These are phyloP conservation scores for Calypte anna DNA, from an alignment of 2,113 vertebrate species.

Conservation along the genomic window DNA sequence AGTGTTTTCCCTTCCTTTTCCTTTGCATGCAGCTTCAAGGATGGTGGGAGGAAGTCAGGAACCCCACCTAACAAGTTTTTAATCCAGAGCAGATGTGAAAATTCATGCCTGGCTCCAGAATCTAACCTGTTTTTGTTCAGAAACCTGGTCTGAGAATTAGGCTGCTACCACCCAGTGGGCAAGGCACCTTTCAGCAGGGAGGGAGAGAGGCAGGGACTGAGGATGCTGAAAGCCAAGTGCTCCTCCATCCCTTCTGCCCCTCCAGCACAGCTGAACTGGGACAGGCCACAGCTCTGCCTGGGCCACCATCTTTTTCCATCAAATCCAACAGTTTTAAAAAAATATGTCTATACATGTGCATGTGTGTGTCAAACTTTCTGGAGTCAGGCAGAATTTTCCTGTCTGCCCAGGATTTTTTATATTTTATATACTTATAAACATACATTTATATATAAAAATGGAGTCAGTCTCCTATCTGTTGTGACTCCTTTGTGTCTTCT, in stretches of 20 bases:
- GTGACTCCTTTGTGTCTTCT: neutral
- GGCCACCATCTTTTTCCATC: neutral
- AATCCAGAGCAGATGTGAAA: neutral
- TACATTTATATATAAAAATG: neutral
- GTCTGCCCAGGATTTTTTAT: neutral
- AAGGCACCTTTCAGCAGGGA: neutral
- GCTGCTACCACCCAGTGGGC: neutral
- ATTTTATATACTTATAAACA: neutral
- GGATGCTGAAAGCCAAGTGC: neutral
- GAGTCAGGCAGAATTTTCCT: neutral
- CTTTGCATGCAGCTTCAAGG: neutral
- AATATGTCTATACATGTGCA: neutral
- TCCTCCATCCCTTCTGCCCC: neutral
- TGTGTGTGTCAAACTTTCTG: neutral
- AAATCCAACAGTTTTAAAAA: neutral
- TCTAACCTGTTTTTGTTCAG: neutral
- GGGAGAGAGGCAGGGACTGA: neutral
- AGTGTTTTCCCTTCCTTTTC: neutral
- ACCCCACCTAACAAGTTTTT: neutral
- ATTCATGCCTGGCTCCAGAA: neutral
- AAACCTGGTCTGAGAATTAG: neutral
- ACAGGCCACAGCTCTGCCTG: neutral
- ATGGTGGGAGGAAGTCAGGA: neutral
- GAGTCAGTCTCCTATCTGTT: neutral
- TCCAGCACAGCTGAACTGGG: neutral